Conservation (phyloP, 2,113 vertebrate species). For the Passer domesticus region DNA sequence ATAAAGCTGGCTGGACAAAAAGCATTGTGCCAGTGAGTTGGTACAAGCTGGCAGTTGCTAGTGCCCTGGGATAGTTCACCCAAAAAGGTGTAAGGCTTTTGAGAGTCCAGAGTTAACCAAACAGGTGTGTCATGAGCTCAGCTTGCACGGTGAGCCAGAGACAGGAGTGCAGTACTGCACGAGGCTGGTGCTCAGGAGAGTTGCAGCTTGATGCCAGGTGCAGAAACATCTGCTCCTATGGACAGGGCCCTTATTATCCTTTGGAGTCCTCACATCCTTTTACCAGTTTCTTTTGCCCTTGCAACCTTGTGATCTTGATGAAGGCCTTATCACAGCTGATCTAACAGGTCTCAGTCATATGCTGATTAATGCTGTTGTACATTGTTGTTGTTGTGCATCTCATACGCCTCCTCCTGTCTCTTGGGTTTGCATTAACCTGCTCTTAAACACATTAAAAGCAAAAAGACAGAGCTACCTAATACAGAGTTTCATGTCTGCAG, state of each 20-base stretch:
- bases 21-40: not conserved
- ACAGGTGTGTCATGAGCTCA: not conserved
- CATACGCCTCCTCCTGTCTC: not conserved
- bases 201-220: not conserved
- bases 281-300: not conserved
- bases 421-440: not conserved
- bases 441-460: not conserved
- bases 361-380: rapidly evolving
- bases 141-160: not conserved
- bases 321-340: not conserved
- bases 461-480: not conserved
- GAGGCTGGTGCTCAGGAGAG: not conserved
- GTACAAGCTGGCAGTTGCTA: not conserved
- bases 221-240: not conserved
- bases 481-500: not conserved
- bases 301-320: not conserved
- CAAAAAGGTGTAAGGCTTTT: not conserved
- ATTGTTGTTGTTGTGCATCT: not conserved
- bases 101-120: not conserved
- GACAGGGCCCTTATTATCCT: not conserved
- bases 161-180: not conserved
- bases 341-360: not conserved
- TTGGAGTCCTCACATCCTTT: not conserved
- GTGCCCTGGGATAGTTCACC: not conserved
- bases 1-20: not conserved